Base-by-base conservation (phyloP, 2,797 vertebrate genomes). In the Chrosomus eos region DNA sequence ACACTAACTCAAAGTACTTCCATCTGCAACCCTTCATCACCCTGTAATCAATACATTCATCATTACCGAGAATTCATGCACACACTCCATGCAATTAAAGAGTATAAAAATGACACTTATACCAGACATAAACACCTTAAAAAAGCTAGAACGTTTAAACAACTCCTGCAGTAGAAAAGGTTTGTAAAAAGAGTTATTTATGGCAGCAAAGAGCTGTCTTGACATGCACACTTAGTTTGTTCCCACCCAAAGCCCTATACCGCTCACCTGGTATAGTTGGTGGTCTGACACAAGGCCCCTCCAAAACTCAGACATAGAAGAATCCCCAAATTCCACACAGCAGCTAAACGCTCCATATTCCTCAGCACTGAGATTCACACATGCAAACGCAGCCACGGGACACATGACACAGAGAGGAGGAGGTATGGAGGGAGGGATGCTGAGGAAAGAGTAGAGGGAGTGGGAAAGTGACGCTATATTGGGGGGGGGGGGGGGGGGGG, bases 231-330 rank as follows among this genome's bases (percentile, higher is more conserved):
- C 79, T 40, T 28, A 38, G 26, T 33, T 79, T 18, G 73, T 58
- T 60, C 33, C 31, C n/a, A 75, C 14, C 16, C 45, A 48, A 16
- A 73, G 33, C 55, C 62, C 62, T 31, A 26, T 48, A 51, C 1
- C 1, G n/a, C 90, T 88, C 85, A 96, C 95, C 94, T 95, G 90
- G 91, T 93, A 84, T 62, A 66, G 90, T 94, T 95, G 45, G 74
- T 89, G 82, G 89, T 90, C 89, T 94, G 89, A 31, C 70, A 68
- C 13, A 85, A 93, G 45, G 91, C 89, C 92, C 92, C 92, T 89
- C 91, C 89, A 62, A 91, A 86, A 85, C 75, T 38, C 78, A 95
- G 72, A 77, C 80, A 90, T 86, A 95, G 88, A 83, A 93, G 26
- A 82, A 94, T 43, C 73, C 79, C 87, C 74, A 93, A 72, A 87